Base-by-base conservation (phyloP, 2,113 vertebrate genomes). In the Beaufortia kweichowensis region DNA sequence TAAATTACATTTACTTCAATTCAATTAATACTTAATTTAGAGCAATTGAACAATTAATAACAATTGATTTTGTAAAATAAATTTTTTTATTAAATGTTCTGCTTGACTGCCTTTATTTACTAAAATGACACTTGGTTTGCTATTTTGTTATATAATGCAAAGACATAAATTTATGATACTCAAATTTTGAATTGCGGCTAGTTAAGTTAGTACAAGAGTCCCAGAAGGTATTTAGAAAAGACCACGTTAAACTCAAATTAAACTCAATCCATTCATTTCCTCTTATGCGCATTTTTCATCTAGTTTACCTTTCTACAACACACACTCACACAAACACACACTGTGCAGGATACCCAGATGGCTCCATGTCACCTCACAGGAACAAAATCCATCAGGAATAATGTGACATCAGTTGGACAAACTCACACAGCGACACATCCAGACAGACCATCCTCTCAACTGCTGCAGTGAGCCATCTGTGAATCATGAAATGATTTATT, bases 321-420 rank as follows among this genome's bases (percentile, higher is more conserved):
- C 57, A 69, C 23, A 79, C 50, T 2, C 5, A 69, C 9, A 31
- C 4, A 53, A 17, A 33, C 46, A 24, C 50, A 28, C 31, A 23
- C 67, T 56, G 10, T 41, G 21, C 53, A 79, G 55, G 55, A 73
- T 41, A 43, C 17, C 64, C 81, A 82, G 77, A 82, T 82, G 81
- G 81, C 81, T 73, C 57, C 65, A 59, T 79, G 77, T 82, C 77
- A 72, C 67, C 81, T 73, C 26, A 79, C 67, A 79, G 60, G 67
- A 82, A 76, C 77, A 72, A 73, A 82, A 79, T 79, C 77, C 73
- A 76, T 82, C 81, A 82, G 77, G 69, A 82, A 72, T 76, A 82
- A 82, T 76, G 81, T 79, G 77, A 76, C 77, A 79, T 82, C 48
- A 70, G 39, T 79, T 77, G 46, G 53, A 60, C 60, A 76, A 73